Evolutionary conservation across 2,113 vertebrate species (phyloP).

Genomic region (Lutjanus erythropterus): DNA sequence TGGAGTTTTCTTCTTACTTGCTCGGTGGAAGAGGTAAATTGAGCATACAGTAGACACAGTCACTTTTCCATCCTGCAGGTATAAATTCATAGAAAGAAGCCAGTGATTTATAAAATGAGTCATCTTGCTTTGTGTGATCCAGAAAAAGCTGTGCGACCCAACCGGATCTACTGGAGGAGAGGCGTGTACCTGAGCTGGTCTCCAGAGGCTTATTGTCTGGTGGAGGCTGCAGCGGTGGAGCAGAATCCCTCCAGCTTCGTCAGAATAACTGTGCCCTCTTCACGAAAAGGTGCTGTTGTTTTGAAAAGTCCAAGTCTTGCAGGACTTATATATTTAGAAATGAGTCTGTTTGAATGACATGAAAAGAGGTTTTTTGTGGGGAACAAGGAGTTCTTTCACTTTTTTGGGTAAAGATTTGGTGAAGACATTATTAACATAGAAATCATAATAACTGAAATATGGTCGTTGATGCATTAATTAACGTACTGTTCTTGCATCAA

Average conservation of each 20-base stretch:
- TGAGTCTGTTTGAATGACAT: neutral
- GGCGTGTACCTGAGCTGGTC: conserved; percentile 98
- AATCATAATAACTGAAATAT: too few relatives aligned
- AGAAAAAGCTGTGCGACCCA: conserved; percentile 89
- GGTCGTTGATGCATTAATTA: too few relatives aligned
- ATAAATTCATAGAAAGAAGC: neutral
- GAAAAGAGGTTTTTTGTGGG: neutral
- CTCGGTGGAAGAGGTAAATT: conserved; percentile 90
- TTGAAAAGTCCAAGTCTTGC: neutral
- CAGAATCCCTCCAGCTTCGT: conserved; percentile 89
- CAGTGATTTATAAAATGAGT: neutral
- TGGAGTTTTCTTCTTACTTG: conserved; percentile 93
- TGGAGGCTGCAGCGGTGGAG: conserved; percentile 89
- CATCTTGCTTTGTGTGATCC: neutral
- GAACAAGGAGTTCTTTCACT: too few relatives aligned
- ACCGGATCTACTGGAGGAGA: conserved; percentile 94
- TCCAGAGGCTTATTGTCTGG: conserved; percentile 93
- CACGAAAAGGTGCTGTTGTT: conserved; percentile 89
- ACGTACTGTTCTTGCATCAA: too few relatives aligned
- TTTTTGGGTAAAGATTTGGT: too few relatives aligned
- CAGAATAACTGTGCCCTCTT: conserved; percentile 94
- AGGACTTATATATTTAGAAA: neutral
- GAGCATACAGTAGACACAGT: neutral
- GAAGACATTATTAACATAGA: too few relatives aligned
- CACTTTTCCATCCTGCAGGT: neutral